Evolutionary conservation across 2,888 invertebrate species (phyloP).

Genomic region (Coelopa pilipes): DNA sequence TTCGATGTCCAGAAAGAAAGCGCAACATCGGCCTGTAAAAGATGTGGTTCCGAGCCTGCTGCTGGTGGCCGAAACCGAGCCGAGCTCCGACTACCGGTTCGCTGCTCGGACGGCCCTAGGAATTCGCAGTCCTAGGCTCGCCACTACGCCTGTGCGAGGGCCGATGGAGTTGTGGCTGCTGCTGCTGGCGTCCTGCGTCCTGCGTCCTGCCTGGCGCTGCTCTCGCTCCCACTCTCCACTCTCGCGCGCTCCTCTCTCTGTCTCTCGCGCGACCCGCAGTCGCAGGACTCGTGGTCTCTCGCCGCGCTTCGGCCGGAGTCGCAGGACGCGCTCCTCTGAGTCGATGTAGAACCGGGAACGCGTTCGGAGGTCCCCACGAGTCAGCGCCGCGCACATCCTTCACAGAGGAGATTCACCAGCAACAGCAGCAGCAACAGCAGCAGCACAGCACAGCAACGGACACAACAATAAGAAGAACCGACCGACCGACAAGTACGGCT

Average conservation of each 20-base stretch:
- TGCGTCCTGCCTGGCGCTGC: too few species aligned
- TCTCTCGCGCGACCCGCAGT: slow-evolving; percentile 7
- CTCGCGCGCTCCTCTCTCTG: slow-evolving; percentile 39
- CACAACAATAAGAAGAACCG: slow-evolving; percentile 10
- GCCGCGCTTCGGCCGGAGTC: slow-evolving; percentile 37
- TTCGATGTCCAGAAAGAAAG: too few species aligned
- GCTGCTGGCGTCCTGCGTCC: too few species aligned
- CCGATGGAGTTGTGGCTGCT: too few species aligned
- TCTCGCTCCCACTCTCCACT: background rate
- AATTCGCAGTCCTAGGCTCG: too few species aligned
- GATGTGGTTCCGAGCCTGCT: background rate
- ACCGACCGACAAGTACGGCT: slow-evolving; percentile 12
- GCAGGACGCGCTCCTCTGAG: slow-evolving; percentile 48
- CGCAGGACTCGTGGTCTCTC: slow-evolving; percentile 19
- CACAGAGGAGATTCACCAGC: background rate
- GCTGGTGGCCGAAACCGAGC: too few species aligned
- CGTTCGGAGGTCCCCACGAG: slow-evolving; percentile 49
- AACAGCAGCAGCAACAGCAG: slow-evolving; percentile 26
- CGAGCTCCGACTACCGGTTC: background rate
- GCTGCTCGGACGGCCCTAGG: too few species aligned
- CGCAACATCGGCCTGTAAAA: background rate
- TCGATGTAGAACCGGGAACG: slow-evolving; percentile 55
- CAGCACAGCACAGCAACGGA: slow-evolving; percentile 21
- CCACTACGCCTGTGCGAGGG: too few species aligned
- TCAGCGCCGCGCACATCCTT: slow-evolving; percentile 31